Conservation (phyloP, 2,113 vertebrate species). For the Corythornis vintsioides region DNA sequence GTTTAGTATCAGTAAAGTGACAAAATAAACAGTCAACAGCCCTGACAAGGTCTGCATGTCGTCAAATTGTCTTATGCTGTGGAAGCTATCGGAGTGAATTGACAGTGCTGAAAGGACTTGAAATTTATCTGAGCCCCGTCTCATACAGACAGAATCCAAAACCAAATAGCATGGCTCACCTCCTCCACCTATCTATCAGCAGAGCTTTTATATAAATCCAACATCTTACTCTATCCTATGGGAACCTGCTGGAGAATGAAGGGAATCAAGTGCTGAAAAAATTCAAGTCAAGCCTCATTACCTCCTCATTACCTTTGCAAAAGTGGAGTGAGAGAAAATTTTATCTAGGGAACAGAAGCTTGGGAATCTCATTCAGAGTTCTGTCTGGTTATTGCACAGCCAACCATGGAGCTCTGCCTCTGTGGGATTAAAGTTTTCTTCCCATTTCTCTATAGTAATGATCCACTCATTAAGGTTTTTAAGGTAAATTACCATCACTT, state of each 20-base stretch:
- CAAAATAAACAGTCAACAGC: constrained; percentile 75
- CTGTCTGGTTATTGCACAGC: constrained; percentile 85
- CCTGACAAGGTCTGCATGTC: constrained; percentile 63
- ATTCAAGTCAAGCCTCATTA: constrained; percentile 94
- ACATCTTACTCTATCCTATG: constrained; percentile 82
- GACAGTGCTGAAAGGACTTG: constrained; percentile 64
- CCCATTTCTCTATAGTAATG: constrained; percentile 82
- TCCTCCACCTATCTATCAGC: constrained; percentile 81
- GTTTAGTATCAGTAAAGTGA: constrained; percentile 73
- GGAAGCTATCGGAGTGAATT: constrained; percentile 63
- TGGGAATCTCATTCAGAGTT: constrained; percentile 81
- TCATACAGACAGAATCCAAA: constrained; percentile 66
- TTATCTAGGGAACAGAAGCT: constrained; percentile 79
- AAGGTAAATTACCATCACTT: constrained; percentile 82
- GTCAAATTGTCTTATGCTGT: constrained; percentile 65
- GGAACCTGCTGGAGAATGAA: constrained; percentile 82
- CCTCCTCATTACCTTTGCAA: constrained; percentile 92
- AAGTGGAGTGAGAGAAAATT: constrained; percentile 83
- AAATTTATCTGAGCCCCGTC: constrained; percentile 67
- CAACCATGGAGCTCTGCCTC: constrained; percentile 82
- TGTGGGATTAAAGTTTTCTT: constrained; percentile 84
- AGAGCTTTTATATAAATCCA: constrained; percentile 74
- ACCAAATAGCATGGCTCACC: constrained; percentile 69
- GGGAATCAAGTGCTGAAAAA: constrained; percentile 80
- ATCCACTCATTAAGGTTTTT: constrained; percentile 85